Conservation (phyloP, 2,113 vertebrate genomes). For the Pseudorasbora parva region DNA sequence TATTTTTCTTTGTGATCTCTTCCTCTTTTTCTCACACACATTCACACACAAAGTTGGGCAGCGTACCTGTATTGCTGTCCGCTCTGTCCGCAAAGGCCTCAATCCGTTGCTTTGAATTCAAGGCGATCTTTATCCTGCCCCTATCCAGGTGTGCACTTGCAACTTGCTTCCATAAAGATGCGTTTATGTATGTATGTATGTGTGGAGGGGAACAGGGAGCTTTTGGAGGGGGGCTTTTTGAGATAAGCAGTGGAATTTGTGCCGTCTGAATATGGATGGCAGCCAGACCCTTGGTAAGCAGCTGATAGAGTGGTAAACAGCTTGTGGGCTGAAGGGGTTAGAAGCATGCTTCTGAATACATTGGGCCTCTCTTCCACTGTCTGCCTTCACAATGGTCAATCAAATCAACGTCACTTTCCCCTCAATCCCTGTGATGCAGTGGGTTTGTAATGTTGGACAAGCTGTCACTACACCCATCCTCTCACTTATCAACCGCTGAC, state of each 20-base stretch:
- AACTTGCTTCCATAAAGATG: slow-evolving; percentile 78
- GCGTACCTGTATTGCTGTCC: slow-evolving; percentile 59
- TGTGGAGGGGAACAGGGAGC: slow-evolving; percentile 71
- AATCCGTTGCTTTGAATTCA: slow-evolving; percentile 83
- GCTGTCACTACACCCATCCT: slow-evolving; percentile 23
- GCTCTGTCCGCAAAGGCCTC: slow-evolving; percentile 67
- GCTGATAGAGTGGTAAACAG: slow-evolving; percentile 83
- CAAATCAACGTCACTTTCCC: slow-evolving; percentile 68
- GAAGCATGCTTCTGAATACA: slow-evolving; percentile 76
- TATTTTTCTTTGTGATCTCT: not conserved
- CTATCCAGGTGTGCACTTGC: slow-evolving; percentile 66
- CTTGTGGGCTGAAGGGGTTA: slow-evolving; percentile 66
- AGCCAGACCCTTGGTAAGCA: slow-evolving; percentile 70
- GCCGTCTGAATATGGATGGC: slow-evolving; percentile 82
- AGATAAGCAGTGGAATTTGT: slow-evolving; percentile 83
- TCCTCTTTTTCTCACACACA: slow-evolving; percentile 12
- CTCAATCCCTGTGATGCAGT: slow-evolving; percentile 52
- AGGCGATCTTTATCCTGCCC: slow-evolving; percentile 78
- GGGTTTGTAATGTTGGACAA: slow-evolving; percentile 49
- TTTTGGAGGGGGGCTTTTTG: slow-evolving; percentile 69
- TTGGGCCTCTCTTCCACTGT: slow-evolving; percentile 64
- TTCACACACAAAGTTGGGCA: slow-evolving; percentile 49
- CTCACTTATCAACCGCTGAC: slow-evolving; percentile 39
- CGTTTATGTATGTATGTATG: slow-evolving; percentile 84
- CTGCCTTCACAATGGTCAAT: slow-evolving; percentile 64